These are phyloP conservation scores for Notechis scutatus DNA, from an alignment of 2,113 vertebrate genomes.

Conservation along the genomic window DNA sequence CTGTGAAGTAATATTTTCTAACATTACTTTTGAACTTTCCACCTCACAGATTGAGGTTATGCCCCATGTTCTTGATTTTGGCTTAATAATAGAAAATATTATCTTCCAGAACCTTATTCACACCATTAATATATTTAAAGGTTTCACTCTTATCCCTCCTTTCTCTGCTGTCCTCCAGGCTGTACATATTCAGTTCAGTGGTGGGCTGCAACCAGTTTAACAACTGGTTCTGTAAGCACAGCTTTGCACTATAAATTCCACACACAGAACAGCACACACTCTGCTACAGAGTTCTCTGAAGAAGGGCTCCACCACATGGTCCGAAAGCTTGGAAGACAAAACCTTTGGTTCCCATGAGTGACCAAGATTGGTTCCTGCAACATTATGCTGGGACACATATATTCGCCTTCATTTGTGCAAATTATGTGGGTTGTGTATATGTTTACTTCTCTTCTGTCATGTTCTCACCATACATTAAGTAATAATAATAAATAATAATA, in stretches of 20 bases:
- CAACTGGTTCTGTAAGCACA: too few relatives aligned
- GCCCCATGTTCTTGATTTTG: too few relatives aligned
- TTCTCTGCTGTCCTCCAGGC: too few relatives aligned
- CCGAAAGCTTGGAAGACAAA: background rate
- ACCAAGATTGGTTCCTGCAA: background rate
- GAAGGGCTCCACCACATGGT: background rate
- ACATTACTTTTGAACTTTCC: too few relatives aligned
- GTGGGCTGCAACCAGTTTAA: too few relatives aligned
- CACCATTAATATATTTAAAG: too few relatives aligned
- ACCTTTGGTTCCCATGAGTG: accelerated
- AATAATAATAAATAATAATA: background rate
- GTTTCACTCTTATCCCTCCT: too few relatives aligned
- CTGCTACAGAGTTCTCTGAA: background rate
- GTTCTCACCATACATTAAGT: background rate
- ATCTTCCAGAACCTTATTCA: too few relatives aligned
- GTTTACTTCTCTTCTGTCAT: background rate
- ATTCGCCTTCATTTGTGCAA: background rate
- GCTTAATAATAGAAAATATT: too few relatives aligned
- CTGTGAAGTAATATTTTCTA: too few relatives aligned
- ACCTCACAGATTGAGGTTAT: too few relatives aligned
- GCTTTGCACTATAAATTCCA: background rate
- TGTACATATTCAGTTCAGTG: too few relatives aligned
- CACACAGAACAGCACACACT: background rate
- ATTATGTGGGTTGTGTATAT: background rate
- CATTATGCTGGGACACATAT: background rate